These are phyloP conservation scores for Myiothlypis coronata DNA, from an alignment of 2,797 vertebrate genomes.

Conservation along the genomic window DNA sequence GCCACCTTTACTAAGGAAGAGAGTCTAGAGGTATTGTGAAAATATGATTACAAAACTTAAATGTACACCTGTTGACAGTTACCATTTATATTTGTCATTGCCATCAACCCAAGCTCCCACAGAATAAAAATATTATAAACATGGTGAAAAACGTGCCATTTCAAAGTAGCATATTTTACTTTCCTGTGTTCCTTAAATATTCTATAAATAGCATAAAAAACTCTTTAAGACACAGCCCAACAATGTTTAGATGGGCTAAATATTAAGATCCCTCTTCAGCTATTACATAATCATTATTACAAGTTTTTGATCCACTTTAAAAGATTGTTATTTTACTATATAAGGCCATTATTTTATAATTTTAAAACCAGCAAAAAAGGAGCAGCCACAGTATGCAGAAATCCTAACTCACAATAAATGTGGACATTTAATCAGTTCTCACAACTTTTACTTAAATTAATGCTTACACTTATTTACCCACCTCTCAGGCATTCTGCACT, in stretches of 20 bases:
- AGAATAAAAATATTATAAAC: not conserved
- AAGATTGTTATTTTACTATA: not conserved
- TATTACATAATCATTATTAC: not conserved
- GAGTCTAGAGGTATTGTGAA: not conserved
- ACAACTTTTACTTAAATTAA: not conserved
- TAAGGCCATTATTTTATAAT: accelerated
- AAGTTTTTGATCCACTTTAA: not conserved
- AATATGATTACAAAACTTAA: not conserved
- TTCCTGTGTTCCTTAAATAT: not conserved
- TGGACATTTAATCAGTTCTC: not conserved
- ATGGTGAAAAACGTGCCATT: not conserved
- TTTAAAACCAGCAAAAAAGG: not conserved
- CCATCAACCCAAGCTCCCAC: not conserved
- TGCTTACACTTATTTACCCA: not conserved
- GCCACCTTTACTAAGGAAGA: not conserved
- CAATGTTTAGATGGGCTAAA: not conserved
- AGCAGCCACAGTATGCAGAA: not conserved
- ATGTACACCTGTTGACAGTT: not conserved
- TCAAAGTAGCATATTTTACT: not conserved
- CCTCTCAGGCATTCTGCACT: not conserved
- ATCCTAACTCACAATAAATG: not conserved
- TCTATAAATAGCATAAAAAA: not conserved
- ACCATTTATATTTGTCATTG: not conserved
- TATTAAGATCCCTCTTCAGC: not conserved
- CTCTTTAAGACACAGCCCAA: not conserved